Conservation (phyloP, 2,113 vertebrate genomes). For the Alexandromys fortis region DNA sequence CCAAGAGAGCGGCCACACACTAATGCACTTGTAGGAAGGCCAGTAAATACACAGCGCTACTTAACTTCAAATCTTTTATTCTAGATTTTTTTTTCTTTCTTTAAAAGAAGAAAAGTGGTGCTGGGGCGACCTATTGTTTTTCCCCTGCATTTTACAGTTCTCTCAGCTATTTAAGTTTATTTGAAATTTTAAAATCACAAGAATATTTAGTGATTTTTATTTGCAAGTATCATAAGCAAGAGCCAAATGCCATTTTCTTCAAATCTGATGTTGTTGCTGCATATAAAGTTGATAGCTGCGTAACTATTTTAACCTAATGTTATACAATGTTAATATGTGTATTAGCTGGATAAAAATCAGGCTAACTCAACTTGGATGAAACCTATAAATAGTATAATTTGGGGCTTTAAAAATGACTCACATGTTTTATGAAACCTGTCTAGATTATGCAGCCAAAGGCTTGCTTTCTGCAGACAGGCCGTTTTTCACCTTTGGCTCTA, state of each 20-base stretch:
- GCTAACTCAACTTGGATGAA: conserved; percentile 78
- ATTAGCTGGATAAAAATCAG: conserved; percentile 73
- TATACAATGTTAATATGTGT: conserved; percentile 68
- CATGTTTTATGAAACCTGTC: conserved; percentile 66
- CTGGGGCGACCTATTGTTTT: background rate
- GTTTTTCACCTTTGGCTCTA: conserved; percentile 9
- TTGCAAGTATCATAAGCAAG: background rate
- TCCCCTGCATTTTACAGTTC: background rate
- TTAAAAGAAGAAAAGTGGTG: conserved; percentile 3
- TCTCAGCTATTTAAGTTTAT: conserved; percentile 42
- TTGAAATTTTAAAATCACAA: conserved; percentile 24
- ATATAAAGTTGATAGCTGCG: conserved; percentile 43
- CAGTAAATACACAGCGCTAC: background rate
- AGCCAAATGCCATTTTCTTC: background rate
- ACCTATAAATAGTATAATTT: conserved; percentile 68
- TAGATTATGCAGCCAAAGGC: background rate
- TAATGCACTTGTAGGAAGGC: background rate
- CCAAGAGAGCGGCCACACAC: background rate
- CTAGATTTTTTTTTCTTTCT: background rate
- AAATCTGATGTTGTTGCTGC: conserved; percentile 49
- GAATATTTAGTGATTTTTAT: conserved; percentile 58
- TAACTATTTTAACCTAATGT: conserved; percentile 43
- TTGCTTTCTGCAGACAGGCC: background rate
- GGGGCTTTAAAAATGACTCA: conserved; percentile 67
- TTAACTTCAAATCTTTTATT: background rate